Evolutionary conservation across 37 sponge, comb jelly and placozoan genomes (phyloP).

Genomic region (Aplysina aerophoba): DNA sequence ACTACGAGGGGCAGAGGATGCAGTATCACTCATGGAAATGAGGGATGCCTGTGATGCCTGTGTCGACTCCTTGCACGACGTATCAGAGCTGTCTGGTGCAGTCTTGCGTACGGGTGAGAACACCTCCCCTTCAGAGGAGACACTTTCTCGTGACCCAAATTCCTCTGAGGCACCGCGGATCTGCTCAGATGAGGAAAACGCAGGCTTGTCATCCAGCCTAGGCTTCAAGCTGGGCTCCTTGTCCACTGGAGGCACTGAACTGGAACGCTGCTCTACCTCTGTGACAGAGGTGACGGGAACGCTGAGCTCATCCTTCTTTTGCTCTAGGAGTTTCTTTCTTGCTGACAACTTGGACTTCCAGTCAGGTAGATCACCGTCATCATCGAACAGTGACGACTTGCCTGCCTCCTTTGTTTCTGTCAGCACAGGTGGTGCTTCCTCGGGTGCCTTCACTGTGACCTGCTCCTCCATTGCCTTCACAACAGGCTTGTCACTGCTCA

Average conservation of each 20-base stretch:
- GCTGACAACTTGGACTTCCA: neutral
- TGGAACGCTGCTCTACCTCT: neutral
- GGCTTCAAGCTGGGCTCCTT: too few relatives aligned
- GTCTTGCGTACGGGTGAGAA: neutral
- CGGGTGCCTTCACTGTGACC: neutral
- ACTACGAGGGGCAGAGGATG: neutral
- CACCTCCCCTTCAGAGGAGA: conserved; percentile 1
- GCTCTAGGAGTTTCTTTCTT: conserved; percentile 6
- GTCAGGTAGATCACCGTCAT: conserved; percentile 2
- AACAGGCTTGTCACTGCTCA: neutral
- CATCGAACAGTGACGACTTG: neutral
- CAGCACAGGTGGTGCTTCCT: neutral
- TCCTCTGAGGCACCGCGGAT: too few relatives aligned
- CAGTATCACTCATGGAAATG: too few relatives aligned
- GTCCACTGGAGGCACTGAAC: neutral
- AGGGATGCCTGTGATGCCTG: too few relatives aligned
- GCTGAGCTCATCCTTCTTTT: conserved; percentile 29
- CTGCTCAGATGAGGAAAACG: conserved; percentile 3
- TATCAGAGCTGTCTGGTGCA: too few relatives aligned
- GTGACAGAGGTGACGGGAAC: neutral
- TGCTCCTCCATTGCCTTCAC: neutral
- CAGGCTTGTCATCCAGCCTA: neutral
- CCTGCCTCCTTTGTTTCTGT: neutral
- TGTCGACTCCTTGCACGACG: too few relatives aligned
- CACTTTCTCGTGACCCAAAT: too few relatives aligned